Percentiles rank a stretch among this genome's conserved stretches.
These are phyloP conservation scores for Apocheima hispidaria DNA, from an alignment of 2,888 invertebrate species.

Conservation along the genomic window DNA sequence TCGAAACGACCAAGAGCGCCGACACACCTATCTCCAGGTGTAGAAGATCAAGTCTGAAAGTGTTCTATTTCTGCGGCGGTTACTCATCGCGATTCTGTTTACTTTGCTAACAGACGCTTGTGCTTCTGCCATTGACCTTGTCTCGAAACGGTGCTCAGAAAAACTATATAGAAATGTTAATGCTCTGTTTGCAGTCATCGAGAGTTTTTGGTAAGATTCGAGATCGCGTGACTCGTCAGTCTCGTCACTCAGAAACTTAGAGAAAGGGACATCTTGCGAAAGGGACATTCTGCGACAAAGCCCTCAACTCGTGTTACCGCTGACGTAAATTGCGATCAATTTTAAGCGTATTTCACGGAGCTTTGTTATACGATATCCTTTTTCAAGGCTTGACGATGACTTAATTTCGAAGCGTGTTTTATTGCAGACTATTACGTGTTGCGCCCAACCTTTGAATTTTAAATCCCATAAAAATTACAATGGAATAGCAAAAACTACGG, in stretches of 20 bases:
- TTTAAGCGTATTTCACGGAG: constrained; percentile 32
- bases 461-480: constrained; percentile 2
- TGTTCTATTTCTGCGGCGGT: constrained; percentile 75
- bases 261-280: too few species aligned
- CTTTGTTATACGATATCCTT: constrained; percentile 27
- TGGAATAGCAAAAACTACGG: constrained; percentile 8
- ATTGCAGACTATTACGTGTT: constrained; percentile 16
- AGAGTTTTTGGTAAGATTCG: constrained; percentile 40
- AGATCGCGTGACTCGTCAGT: constrained; percentile 36
- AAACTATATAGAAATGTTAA: constrained; percentile 63
- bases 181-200: constrained; percentile 56
- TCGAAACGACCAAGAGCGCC: constrained; percentile 51
- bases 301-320: constrained; percentile 37
- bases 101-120: constrained; percentile 73
- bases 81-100: constrained; percentile 79
- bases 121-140: constrained; percentile 82
- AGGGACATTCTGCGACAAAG: too few species aligned
- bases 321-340: constrained; percentile 34
- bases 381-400: constrained; percentile 25
- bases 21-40: constrained; percentile 66
- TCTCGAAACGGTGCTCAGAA: constrained; percentile 60
- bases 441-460: constrained; percentile 19
- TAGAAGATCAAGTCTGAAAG: constrained; percentile 67
- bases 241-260: constrained; percentile 15
- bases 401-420: constrained; percentile 28